Evolutionary conservation across 2,113 vertebrate species (phyloP).

Genomic region (Corythornis vintsioides): DNA sequence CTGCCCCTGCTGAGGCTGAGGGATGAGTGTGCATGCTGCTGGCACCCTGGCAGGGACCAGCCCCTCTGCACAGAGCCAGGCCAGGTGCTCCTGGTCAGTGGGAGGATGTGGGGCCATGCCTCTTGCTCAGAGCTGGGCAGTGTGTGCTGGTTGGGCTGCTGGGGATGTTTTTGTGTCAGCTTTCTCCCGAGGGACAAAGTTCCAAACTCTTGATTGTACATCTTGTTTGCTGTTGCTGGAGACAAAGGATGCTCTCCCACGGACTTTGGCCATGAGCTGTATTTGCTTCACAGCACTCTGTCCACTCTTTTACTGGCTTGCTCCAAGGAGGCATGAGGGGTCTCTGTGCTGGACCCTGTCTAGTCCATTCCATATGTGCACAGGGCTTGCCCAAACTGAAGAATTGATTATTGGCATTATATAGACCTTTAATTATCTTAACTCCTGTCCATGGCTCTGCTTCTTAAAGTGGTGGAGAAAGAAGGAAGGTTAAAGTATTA

Average conservation of each 20-base stretch:
- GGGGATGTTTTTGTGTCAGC: neutral
- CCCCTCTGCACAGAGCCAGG: neutral
- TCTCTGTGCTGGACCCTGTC: neutral
- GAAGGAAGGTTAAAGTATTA: neutral
- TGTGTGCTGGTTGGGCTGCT: neutral
- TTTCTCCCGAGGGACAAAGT: neutral
- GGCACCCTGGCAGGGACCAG: neutral
- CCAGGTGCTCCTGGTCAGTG: rapidly evolving
- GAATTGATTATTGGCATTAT: neutral
- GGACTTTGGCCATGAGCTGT: neutral
- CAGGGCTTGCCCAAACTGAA: neutral
- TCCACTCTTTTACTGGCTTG: neutral
- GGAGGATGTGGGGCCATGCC: rapidly evolving
- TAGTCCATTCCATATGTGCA: neutral
- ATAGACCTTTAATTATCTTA: neutral
- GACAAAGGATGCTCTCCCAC: neutral
- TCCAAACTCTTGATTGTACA: neutral
- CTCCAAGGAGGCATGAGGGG: neutral
- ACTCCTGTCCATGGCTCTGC: neutral
- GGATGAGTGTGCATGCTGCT: too few species aligned
- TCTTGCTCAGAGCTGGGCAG: neutral
- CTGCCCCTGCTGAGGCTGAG: neutral
- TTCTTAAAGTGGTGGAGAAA: neutral
- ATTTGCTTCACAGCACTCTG: rapidly evolving
- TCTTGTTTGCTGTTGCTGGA: neutral